These are phyloP conservation scores for Syngnathus typhle DNA, from an alignment of 2,113 vertebrate genomes.

Conservation along the genomic window DNA sequence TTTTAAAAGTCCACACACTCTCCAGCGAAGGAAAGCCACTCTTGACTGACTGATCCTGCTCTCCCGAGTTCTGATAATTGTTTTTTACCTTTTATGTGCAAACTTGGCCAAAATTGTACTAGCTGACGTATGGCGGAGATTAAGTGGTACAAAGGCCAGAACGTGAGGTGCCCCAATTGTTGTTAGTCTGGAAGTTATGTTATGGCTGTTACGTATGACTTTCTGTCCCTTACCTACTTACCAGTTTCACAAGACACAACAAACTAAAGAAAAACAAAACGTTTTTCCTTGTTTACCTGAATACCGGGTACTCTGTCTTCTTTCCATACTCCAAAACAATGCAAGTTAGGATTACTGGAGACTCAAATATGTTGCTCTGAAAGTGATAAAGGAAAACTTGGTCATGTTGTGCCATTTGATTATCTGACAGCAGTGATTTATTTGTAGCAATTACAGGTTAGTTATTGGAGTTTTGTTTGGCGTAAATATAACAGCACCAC, in stretches of 20 bases:
- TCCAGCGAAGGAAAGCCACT: neutral
- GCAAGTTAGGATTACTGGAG: neutral
- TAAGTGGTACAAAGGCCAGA: neutral
- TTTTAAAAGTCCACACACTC: conserved; percentile 17
- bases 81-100: neutral
- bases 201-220: too few species aligned
- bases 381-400: too few species aligned
- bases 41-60: neutral
- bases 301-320: neutral
- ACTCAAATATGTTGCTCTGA: neutral
- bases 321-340: neutral
- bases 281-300: neutral
- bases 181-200: neutral
- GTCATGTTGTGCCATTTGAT: too few species aligned
- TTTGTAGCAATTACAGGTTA: too few species aligned
- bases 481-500: too few species aligned
- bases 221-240: too few species aligned
- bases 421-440: too few species aligned
- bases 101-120: neutral
- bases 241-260: too few species aligned
- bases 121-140: neutral
- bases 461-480: too few species aligned
- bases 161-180: neutral
- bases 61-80: neutral
- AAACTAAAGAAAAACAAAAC: too few species aligned